Base-by-base conservation (phyloP, 35 echinoderm and acorn worm genomes). In the Chiridota heheva region DNA sequence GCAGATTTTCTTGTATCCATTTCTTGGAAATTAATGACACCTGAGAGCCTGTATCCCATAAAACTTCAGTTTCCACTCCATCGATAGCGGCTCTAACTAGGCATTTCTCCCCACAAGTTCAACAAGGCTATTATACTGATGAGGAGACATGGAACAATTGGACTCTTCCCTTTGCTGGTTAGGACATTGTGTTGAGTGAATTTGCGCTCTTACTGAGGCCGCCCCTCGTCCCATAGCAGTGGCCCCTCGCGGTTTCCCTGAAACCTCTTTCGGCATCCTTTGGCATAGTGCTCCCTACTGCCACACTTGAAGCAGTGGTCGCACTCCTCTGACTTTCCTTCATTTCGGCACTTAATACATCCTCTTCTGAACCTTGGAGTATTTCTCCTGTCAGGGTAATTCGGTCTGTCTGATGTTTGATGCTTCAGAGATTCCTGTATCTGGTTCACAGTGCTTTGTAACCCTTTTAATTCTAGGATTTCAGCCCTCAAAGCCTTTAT, bases 301-400 rank as follows among this genome's bases (percentile, higher is more conserved):
- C 88, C 88, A 69, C 88, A 90, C 35, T 78, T 53, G 30, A 36
- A 91, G 36, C 88, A 91, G 36, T 91, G 88, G 34, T 29, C 20
- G 58, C 88, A 91, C 1, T 7, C 2, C 15, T 65, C 60, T 17
- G 73, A 71, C 27, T 32, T 64, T 1, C 73, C 62, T 3, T 58
- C n/a, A 12, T 77, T 38, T 28, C 40, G 41, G 62, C 81, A 91
- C 0, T 4, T 5, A 1, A 0, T 26, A 47, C 88, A 91, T n/a
- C 88, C 88, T 18, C 72, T n/a, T n/a, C n/a, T n/a, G n/a, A n/a
- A n/a, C n/a, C n/a, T n/a, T n/a, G n/a, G n/a, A n/a, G n/a, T n/a
- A n/a, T n/a, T n/a, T n/a, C n/a, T n/a, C n/a, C n/a, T n/a, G n/a
- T n/a, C n/a, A n/a, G n/a, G n/a, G n/a, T n/a, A n/a, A n/a, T n/a